Conservation (phyloP, 1,140 invertebrate species). For the Hesperophylax magnus region DNA sequence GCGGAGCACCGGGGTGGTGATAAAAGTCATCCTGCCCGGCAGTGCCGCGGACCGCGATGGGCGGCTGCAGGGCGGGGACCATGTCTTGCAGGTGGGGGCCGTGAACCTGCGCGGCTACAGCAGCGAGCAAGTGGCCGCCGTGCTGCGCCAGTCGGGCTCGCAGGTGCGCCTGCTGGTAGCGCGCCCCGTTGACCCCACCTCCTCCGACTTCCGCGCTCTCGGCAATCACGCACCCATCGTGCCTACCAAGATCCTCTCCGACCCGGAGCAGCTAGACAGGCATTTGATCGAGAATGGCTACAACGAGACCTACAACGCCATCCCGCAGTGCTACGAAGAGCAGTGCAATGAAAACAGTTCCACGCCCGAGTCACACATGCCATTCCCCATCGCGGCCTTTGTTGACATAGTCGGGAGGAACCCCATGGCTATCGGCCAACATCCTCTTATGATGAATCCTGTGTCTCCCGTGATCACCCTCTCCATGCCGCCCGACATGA, state of each 20-base stretch:
- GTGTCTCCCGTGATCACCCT: constrained; percentile 65
- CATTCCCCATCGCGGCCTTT: constrained; percentile 62
- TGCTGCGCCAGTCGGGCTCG: constrained; percentile 89
- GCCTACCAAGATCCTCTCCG: constrained; percentile 84
- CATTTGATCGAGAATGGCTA: constrained; percentile 83
- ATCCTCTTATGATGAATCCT: constrained; percentile 62
- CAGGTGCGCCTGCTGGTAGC: constrained; percentile 93
- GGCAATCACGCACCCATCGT: constrained; percentile 81
- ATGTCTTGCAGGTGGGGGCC: constrained; percentile 94
- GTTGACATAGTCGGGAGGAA: constrained; percentile 67
- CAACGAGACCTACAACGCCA: constrained; percentile 66
- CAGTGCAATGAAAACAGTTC: constrained; percentile 63
- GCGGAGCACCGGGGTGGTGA: constrained; percentile 95
- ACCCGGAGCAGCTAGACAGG: constrained; percentile 85
- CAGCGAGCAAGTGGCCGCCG: constrained; percentile 93
- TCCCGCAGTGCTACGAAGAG: constrained; percentile 66
- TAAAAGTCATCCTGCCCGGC: constrained; percentile 94
- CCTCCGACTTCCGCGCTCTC: constrained; percentile 75
- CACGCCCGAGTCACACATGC: constrained; percentile 62
- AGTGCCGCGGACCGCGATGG: constrained; percentile 93
- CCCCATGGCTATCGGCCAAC: constrained; percentile 67
- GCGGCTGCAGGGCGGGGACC: constrained; percentile 91
- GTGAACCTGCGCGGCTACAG: constrained; percentile 93
- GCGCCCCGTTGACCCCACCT: constrained; percentile 83
- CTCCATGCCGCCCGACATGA: constrained; percentile 63